Base-by-base conservation (phyloP, 2,888 invertebrate species). In the Gerosis bhagava region DNA sequence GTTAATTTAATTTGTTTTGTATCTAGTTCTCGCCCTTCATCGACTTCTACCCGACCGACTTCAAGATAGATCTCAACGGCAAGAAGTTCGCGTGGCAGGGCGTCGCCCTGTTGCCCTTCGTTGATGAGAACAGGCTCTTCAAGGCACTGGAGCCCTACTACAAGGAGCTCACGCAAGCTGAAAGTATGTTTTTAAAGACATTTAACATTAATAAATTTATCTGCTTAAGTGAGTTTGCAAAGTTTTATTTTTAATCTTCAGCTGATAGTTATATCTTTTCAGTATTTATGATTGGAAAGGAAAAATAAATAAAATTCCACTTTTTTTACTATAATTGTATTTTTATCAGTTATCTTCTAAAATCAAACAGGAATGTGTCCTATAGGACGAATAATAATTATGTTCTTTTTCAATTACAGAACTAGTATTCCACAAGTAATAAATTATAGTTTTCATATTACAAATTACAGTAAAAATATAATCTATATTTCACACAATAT, bases 21-120 rank as follows among this genome's bases (percentile, higher is more conserved):
- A 4, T 41, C 13, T 80, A 95, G 93, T 93, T 94, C 60, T 99
- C 99, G 0, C 88, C 95, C 0, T 99, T 99, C 49, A 98, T 99
- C 63, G 99, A 99, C 82, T 99, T 99, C 89, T 99, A 99, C 87
- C 99, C 99, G 0, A 94, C 93, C 70, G 97, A 99, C 78, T 99
- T 99, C 83, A 96, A 95, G 82, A 98, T 99, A 52, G 98, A 99
- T 84, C 88, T 99, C 57, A 99, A 99, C 84, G 99, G 99, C 21
- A 99, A 99, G 87, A 99, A 98, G 82, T 99, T 96, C 86, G 99
- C 99, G 36, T 99, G 99, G 99, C 98, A 99, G 86, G 99, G 99
- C 31, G 99, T 99, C 1, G 99, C 99, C 0, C 82, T 99, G 26
- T 84, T 99, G 53, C 99, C 99, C 4, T 99, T 99, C 82, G 99